These are phyloP conservation scores for Rhaphigaster nebulosa DNA, from an alignment of 2,888 invertebrate genomes.

Conservation along the genomic window DNA sequence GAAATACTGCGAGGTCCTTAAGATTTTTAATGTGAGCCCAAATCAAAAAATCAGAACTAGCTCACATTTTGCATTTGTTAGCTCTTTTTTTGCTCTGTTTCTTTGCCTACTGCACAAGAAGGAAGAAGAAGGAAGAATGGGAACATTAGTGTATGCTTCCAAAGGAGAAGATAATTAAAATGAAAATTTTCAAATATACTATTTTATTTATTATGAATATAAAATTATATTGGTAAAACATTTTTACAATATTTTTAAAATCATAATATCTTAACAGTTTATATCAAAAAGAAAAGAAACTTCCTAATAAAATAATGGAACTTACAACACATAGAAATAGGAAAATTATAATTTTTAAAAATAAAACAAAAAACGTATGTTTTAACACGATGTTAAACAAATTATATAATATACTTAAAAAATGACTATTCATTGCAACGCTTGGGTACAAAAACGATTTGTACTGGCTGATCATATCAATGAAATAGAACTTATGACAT, in stretches of 20 bases:
- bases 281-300: not conserved
- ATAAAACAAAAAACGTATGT: not conserved
- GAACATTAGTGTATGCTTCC: no score
- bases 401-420: not conserved
- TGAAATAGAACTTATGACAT: not conserved
- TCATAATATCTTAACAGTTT: not conserved
- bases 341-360: not conserved
- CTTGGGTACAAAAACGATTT: not conserved
- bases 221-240: slow-evolving; percentile 14
- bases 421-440: not conserved
- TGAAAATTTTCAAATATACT: not conserved
- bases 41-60: no score
- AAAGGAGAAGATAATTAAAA: not conserved
- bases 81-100: no score
- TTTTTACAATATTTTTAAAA: not conserved
- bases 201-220: not conserved
- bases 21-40: no score
- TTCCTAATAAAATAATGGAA: not conserved
- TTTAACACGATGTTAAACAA: not conserved
- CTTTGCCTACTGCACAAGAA: no score
- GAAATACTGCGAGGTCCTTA: no score
- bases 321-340: not conserved
- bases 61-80: no score
- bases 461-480: not conserved
- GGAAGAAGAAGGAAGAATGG: no score